Conservation (phyloP, 2,797 vertebrate genomes). For the Lophotriccus pileatus region DNA sequence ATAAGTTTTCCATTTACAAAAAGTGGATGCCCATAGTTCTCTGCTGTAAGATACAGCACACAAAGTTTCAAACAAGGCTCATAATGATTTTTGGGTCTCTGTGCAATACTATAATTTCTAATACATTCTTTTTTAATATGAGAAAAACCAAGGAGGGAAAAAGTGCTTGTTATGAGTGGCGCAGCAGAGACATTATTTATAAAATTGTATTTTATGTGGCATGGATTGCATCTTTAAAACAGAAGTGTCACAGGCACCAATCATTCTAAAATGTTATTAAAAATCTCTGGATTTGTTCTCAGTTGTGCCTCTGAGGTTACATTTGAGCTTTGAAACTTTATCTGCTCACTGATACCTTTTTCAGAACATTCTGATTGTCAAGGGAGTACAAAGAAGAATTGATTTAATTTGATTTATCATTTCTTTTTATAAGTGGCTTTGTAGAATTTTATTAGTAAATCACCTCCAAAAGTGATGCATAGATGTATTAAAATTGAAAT, state of each 20-base stretch:
- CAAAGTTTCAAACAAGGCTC: neutral
- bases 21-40: neutral
- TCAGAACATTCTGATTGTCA: neutral
- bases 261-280: slow-evolving; percentile 29
- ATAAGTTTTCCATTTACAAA: neutral
- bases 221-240: slow-evolving; percentile 3
- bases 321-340: slow-evolving; percentile 5
- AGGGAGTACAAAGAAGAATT: neutral
- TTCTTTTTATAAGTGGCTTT: neutral
- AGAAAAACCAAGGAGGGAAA: neutral
- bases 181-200: neutral
- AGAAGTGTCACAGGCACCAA: neutral
- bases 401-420: neutral
- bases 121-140: neutral
- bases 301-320: neutral
- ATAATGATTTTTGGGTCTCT: neutral
- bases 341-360: neutral
- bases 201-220: slow-evolving; percentile 20
- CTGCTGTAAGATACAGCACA: neutral
- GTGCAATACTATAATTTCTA: neutral
- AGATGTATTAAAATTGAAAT: neutral
- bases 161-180: neutral
- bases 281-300: neutral
- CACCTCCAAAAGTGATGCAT: neutral
- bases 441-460: neutral